A percentile compares a stretch with the other conserved stretches of the same genome.
Evolutionary conservation across 2,797 vertebrate species (phyloP).

Genomic region (Columba guinea): DNA sequence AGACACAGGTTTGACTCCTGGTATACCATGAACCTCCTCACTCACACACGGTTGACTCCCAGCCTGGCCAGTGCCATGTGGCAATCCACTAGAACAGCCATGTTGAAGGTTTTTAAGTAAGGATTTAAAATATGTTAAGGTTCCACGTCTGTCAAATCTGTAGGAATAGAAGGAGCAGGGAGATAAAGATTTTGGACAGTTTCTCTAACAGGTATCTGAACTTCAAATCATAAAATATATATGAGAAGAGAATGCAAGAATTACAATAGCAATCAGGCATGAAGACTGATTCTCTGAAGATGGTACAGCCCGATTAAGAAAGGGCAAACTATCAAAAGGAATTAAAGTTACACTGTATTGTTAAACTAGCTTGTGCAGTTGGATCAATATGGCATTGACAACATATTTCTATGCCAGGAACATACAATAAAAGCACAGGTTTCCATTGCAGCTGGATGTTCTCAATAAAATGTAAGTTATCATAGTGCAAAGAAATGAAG

Average conservation of each 20-base stretch:
- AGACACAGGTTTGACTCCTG: neutral
- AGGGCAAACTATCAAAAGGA: constrained; percentile 9
- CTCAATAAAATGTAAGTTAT: neutral
- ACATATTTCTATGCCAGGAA: neutral
- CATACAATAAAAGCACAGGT: neutral
- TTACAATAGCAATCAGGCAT: neutral
- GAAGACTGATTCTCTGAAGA: neutral
- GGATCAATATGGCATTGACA: neutral
- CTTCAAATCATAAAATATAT: neutral
- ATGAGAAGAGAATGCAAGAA: neutral
- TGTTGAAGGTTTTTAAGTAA: neutral
- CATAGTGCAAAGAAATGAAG: neutral
- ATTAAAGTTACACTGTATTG: neutral
- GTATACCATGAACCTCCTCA: neutral
- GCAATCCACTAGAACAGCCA: neutral
- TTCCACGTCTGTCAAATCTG: neutral
- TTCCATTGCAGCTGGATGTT: neutral
- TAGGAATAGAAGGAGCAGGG: neutral
- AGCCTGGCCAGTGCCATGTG: neutral
- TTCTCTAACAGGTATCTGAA: neutral
- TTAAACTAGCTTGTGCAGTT: neutral
- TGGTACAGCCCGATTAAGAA: neutral
- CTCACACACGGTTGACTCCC: fast-evolving
- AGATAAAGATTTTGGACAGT: neutral
- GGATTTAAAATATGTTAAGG: neutral